Evolutionary conservation across 2,888 invertebrate genomes (phyloP).

Genomic region (Chymomyza amoena): DNA sequence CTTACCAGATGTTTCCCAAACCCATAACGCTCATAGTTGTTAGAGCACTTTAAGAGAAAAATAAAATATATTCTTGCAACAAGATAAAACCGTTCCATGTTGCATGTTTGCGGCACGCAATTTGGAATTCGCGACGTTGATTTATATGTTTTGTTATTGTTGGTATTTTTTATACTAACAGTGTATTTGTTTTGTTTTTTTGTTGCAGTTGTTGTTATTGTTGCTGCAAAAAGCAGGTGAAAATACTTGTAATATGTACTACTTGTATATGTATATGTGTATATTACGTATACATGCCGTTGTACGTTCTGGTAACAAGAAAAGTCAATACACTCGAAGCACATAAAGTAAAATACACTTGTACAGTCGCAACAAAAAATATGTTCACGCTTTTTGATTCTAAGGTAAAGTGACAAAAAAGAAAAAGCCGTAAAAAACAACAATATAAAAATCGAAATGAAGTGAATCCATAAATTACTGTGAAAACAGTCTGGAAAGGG

Average conservation of each 20-base stretch:
- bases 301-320: slow-evolving; percentile 21
- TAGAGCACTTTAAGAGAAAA: neutral
- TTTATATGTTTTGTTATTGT: neutral
- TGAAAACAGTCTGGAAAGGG: too few species aligned
- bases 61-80: neutral
- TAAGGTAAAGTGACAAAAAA: too few species aligned
- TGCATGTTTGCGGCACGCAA: neutral
- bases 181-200: neutral
- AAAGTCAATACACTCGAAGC: slow-evolving; percentile 25
- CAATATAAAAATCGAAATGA: too few species aligned
- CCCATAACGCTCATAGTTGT: neutral
- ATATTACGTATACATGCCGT: neutral
- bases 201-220: neutral
- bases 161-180: neutral
- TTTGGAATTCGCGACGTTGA: neutral
- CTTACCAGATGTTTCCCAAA: neutral
- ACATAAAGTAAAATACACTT: neutral
- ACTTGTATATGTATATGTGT: neutral
- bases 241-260: slow-evolving; percentile 1
- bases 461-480: too few species aligned
- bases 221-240: neutral
- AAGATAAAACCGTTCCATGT: neutral
- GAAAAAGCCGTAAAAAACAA: too few species aligned
- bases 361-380: neutral
- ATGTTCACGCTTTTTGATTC: too few species aligned